Evolutionary conservation across 1,140 invertebrate genomes (phyloP).

Genomic region (Drosophila parabipectinata): DNA sequence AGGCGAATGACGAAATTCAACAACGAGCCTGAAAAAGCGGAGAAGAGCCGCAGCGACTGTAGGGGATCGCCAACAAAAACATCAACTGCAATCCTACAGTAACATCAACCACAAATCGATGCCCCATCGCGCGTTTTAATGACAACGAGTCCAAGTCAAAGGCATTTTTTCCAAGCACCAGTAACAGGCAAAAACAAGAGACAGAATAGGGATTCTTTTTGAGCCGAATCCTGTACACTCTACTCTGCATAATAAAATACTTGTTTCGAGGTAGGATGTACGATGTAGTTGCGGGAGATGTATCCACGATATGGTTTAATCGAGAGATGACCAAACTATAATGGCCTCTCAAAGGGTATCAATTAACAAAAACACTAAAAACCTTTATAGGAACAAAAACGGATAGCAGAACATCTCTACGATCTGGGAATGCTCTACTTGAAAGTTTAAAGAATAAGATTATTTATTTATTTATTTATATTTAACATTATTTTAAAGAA

Average conservation of each 20-base stretch:
- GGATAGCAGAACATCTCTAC: constrained; percentile 3
- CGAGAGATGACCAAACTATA: too few relatives aligned
- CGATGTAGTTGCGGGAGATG: too few relatives aligned
- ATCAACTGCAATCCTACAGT: constrained; percentile 24
- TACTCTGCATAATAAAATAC: neutral
- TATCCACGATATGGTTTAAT: too few relatives aligned
- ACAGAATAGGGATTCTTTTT: neutral
- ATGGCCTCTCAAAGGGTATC: constrained; percentile 20
- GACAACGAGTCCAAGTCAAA: constrained; percentile 74
- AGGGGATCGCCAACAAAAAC: constrained; percentile 39
- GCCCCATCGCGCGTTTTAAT: constrained; percentile 81
- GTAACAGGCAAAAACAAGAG: constrained; percentile 21
- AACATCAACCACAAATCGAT: constrained; percentile 59
- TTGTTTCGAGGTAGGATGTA: too few relatives aligned
- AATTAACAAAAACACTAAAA: constrained; percentile 69
- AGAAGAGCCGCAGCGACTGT: constrained; percentile 22
- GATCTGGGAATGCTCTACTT: neutral
- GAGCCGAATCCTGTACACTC: neutral
- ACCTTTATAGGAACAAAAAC: constrained; percentile 64
- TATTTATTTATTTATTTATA: too few relatives aligned
- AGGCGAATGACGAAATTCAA: constrained; percentile 81
- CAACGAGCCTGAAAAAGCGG: constrained; percentile 34
- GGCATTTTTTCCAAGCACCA: constrained; percentile 62
- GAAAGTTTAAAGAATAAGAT: too few relatives aligned
- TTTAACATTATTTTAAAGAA: neutral